These are phyloP conservation scores for Lasioglossum malachurum DNA, from an alignment of 2,888 invertebrate genomes.

Conservation along the genomic window DNA sequence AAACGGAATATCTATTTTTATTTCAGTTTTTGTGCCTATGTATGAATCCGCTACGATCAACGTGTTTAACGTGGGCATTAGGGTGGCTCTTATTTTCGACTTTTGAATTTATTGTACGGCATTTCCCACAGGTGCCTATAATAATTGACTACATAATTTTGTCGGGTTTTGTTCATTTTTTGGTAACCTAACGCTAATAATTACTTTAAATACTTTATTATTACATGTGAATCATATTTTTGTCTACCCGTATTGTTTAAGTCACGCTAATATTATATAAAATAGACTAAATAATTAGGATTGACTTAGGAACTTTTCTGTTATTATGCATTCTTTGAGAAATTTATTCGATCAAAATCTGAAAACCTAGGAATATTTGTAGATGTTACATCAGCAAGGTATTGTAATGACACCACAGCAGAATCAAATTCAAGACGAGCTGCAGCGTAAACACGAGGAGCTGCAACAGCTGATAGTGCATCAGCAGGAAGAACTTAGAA, in stretches of 20 bases:
- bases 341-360: background rate
- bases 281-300: background rate
- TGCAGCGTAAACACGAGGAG: constrained; percentile 93
- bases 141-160: no score
- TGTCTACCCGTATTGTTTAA: background rate
- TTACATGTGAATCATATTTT: no score
- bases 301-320: background rate
- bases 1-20: background rate
- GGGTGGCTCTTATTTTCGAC: no score
- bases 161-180: no score
- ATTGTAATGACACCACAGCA: constrained; percentile 87
- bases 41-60: no score
- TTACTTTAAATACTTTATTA: no score
- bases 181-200: no score
- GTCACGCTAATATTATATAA: background rate
- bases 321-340: background rate
- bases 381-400: constrained; percentile 82
- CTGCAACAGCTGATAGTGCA: constrained; percentile 93
- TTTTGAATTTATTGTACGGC: no score
- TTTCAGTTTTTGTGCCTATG: background rate
- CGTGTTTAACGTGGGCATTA: no score
- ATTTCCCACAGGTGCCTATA: no score
- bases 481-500: constrained; percentile 94
- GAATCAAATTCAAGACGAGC: constrained; percentile 85
- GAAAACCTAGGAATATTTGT: constrained; percentile 19